Conservation (phyloP, 2,797 vertebrate genomes). For the Parotocinclus haroldoi region DNA sequence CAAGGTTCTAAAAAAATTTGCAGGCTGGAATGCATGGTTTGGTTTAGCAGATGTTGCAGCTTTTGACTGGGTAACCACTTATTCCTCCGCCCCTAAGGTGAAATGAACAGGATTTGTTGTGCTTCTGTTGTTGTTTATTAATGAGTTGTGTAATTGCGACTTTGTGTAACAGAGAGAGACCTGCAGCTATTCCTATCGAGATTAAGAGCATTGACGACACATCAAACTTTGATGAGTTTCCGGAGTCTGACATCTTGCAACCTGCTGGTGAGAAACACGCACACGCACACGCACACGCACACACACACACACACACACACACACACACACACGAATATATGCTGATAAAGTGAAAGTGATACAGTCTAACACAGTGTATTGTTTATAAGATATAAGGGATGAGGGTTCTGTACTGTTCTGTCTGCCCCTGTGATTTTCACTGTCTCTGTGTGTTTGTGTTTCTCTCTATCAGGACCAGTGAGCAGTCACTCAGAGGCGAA, state of each 20-base stretch:
- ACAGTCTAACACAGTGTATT: no score
- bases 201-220: constrained; percentile 99
- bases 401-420: neutral
- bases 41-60: no score
- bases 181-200: constrained; percentile 93
- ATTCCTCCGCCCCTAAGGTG: neutral
- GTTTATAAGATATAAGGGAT: no score
- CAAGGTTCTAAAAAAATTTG: no score
- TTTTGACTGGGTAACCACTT: no score
- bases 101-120: neutral
- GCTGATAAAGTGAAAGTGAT: no score
- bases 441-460: neutral
- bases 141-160: neutral
- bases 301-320: no score
- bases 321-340: no score
- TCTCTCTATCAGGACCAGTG: constrained; percentile 31
- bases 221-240: constrained; percentile 97
- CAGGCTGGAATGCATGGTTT: no score
- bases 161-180: constrained; percentile 80
- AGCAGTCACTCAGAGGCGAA: constrained; percentile 88
- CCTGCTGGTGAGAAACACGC: constrained; percentile 75
- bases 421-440: neutral
- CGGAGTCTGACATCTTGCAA: constrained; percentile 95
- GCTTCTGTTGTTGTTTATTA: neutral
- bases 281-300: no score